Conservation (phyloP, 2,888 invertebrate genomes). For the Brenthis daphne region DNA sequence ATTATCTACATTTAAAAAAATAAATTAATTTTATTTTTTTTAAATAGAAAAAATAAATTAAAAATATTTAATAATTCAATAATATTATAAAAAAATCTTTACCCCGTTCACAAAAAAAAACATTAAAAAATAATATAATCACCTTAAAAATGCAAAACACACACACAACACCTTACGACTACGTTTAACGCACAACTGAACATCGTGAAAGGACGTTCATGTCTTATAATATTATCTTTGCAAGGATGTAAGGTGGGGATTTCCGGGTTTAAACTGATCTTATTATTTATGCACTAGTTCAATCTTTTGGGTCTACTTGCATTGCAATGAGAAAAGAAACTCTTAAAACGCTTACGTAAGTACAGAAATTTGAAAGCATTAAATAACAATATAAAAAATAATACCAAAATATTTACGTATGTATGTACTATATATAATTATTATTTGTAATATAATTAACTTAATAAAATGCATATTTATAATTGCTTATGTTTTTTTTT, state of each 20-base stretch:
- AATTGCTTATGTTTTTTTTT: no score
- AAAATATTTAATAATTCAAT: neutral
- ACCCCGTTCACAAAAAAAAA: slow-evolving; percentile 6
- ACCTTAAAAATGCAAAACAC: slow-evolving; percentile 32
- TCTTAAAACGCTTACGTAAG: no score
- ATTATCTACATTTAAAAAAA: neutral
- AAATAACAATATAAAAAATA: no score
- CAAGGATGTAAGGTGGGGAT: slow-evolving; percentile 41
- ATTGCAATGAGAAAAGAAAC: no score
- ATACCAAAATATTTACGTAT: no score
- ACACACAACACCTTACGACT: slow-evolving; percentile 32
- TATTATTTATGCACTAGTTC: slow-evolving; percentile 25
- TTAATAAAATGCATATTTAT: no score
- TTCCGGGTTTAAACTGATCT: slow-evolving; percentile 42
- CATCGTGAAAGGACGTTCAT: slow-evolving; percentile 36
- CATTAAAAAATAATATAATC: slow-evolving; percentile 29
- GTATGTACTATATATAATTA: no score
- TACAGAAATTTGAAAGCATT: no score
- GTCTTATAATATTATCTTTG: slow-evolving; percentile 57
- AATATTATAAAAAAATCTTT: slow-evolving; percentile 1
- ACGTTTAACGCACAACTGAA: slow-evolving; percentile 34
- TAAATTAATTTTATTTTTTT: neutral
- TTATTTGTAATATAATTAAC: no score
- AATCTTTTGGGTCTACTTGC: neutral
- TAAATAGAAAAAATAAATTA: neutral